phyloP scores from a whole-genome alignment of 2,888 invertebrate species.

The Cephus sareptanus region DNA sequence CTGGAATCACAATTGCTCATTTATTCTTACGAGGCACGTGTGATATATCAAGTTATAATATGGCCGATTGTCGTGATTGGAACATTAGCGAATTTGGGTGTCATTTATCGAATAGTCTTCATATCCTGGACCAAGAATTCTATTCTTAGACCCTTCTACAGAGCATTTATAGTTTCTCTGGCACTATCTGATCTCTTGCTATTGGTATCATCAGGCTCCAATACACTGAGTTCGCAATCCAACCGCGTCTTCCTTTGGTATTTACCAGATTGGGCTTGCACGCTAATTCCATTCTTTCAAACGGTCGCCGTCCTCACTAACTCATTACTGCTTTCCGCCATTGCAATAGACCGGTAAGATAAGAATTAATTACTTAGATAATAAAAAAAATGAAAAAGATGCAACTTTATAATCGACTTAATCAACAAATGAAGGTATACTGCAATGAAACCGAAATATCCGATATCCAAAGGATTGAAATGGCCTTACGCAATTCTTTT shows the following conservation, averaged over 20 bases:
- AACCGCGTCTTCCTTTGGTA: slow-evolving; percentile 34
- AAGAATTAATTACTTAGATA: slow-evolving; percentile 49
- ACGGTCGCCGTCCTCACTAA: slow-evolving; percentile 68
- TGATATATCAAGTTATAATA: slow-evolving; percentile 36
- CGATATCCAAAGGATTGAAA: slow-evolving; percentile 27
- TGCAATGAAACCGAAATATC: slow-evolving; percentile 38
- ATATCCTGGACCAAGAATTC: slow-evolving; percentile 23
- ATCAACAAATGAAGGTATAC: slow-evolving; percentile 9
- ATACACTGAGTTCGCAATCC: slow-evolving; percentile 31
- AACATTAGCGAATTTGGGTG: slow-evolving; percentile 37
- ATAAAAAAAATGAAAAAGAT: neutral
- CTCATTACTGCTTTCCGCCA: slow-evolving; percentile 68
- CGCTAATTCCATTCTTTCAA: slow-evolving; percentile 68
- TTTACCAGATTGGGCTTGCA: slow-evolving; percentile 57
- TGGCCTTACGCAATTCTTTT: slow-evolving; percentile 38
- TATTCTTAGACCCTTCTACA: slow-evolving; percentile 40
- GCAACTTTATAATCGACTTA: neutral
- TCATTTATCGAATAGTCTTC: slow-evolving; percentile 35
- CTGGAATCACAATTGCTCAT: slow-evolving; percentile 16
- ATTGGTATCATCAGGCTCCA: slow-evolving; percentile 36
- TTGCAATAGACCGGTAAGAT: slow-evolving; percentile 71
- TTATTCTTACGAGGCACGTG: slow-evolving; percentile 25
- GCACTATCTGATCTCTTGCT: slow-evolving; percentile 41
- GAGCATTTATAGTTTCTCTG: slow-evolving; percentile 38
- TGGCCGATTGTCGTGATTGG: slow-evolving; percentile 45